Evolutionary conservation across 2,113 vertebrate genomes (phyloP), one percentile per base, ranked within the genome.

Genomic region (Benitochromis conjunctus): DNA sequence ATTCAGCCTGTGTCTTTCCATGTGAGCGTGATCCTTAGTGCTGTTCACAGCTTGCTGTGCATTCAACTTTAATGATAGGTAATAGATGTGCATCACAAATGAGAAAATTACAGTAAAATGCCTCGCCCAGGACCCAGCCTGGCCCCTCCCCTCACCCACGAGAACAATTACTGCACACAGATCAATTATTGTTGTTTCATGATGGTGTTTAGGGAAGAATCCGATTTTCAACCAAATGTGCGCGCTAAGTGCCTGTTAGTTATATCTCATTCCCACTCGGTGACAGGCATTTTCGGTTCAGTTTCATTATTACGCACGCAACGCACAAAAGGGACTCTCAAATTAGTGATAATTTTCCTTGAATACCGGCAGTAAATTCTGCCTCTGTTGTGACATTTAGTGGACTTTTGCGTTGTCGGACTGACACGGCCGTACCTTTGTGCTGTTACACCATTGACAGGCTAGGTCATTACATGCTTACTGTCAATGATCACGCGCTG

Each of bases 61-160:
- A 85, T 94, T 89, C 87, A 90, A 56, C 77, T 90, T 91, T 93
- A 91, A 93, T 94, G 81, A 78, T 31, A 82, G 81, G 71, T 92
- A 91, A 92, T 91, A 64, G 87, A 87, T 79, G 86, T 83, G 64
- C 87, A 86, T 86, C 76, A 41, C 80, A 91, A 94, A 91, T 91
- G 79, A 74, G 87, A 87, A 84, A 91, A 92, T 89, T 78, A 87
- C 80, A 80, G 84, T 85, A 80, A 82, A 88, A 80, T 38, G 58
- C 34, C 38, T 84, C 8, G 19, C 53, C 21, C 76, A 34, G 57
- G 26, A 54, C 90, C 55, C n/a, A 3, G 80, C 46, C 82, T 9
- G 4, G 46, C 66, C 80, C 85, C 88, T 85, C 82, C 86, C 69
- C 38, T 78, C 60, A n/a, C 89, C 80, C 81, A 79, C 12, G 6